These are phyloP conservation scores for Orius insidiosus DNA, from an alignment of 1,140 invertebrate species.

Conservation along the genomic window DNA sequence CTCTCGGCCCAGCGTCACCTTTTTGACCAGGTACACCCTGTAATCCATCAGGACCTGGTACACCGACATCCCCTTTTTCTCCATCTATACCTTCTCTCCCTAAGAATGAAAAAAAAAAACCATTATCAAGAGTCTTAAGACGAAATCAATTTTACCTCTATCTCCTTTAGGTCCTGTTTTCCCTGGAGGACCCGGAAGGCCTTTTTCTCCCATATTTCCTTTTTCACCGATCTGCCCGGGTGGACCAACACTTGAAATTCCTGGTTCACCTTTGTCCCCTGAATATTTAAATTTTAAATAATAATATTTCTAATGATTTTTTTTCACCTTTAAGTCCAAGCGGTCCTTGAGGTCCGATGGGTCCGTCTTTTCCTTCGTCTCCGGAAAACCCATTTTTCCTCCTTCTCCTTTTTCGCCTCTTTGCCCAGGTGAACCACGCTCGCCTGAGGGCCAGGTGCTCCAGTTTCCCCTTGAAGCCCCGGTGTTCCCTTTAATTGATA, in stretches of 20 bases:
- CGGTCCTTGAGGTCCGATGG: slow-evolving; percentile 22
- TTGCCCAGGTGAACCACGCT: slow-evolving; percentile 53
- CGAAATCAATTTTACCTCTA: slow-evolving; percentile 2
- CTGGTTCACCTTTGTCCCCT: slow-evolving; percentile 59
- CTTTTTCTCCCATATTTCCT: slow-evolving; percentile 50
- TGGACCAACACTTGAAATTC: slow-evolving; percentile 28
- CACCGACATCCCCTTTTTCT: slow-evolving; percentile 20
- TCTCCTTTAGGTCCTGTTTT: slow-evolving; percentile 31
- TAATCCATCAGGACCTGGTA: slow-evolving; percentile 18
- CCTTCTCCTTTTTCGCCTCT: slow-evolving; percentile 60
- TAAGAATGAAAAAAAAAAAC: no score
- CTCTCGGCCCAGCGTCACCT: slow-evolving; percentile 59
- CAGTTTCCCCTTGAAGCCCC: slow-evolving; percentile 35
- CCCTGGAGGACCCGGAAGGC: slow-evolving; percentile 47
- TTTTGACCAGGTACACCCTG: slow-evolving; percentile 34
- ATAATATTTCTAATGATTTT: no score
- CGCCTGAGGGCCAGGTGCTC: slow-evolving; percentile 50
- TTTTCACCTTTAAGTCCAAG: slow-evolving; percentile 14
- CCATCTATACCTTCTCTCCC: not conserved
- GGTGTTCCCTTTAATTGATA: slow-evolving; percentile 32
- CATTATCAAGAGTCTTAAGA: no score
- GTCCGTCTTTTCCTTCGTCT: slow-evolving; percentile 45
- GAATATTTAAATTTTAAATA: no score
- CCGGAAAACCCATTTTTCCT: slow-evolving; percentile 64
- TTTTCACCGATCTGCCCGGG: slow-evolving; percentile 27